Evolutionary conservation across 1,140 invertebrate species (phyloP), one percentile per base, ranked within the genome.

Genomic region (Drosophila santomea): DNA sequence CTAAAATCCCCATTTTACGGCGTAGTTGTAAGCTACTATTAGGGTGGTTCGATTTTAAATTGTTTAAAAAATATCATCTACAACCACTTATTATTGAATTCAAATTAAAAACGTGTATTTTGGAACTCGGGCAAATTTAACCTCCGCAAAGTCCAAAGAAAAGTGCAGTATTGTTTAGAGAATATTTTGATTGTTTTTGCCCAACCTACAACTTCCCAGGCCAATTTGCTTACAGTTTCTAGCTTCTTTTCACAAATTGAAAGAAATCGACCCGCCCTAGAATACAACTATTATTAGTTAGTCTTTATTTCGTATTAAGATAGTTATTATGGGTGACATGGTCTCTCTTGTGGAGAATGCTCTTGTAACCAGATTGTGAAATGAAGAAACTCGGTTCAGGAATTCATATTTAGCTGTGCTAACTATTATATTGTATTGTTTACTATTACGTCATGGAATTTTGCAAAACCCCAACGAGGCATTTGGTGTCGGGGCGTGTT

Each of bases 331-430:
- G 35, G 54, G 52, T 74, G 61, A 54, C 52, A 67, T 75, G 73
- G 52, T 58, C 60, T 75, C 47, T 74, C 39, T 75, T 28, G 39
- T 44, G 23, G 51, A 64, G 47, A 43, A 35, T 43, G 36, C 38
- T 50, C 35, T 25, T 56, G 50, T 38, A 47, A 63, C 50, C 68
- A 62, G 52, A 74, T 74, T 74, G 59, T 74, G 59, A 74, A 62
- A 50, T 62, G 71, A 74, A 48, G 66, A 54, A 78, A 63, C 67
- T 74, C 51, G 83, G 83, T 82, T 88, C 80, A 89, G 84, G 84
- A 89, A 88, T 83, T 67, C 52, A 73, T 68, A 56, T 62, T 88
- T 86, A 86, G 78, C 83, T 86, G 83, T 79, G 83, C 83, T 86
- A 88, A 88, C 41, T 77, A 73, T 58, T 68, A 57, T 50, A 50